Percentiles rank a stretch among this genome's conserved stretches.
Evolutionary conservation across 2,113 vertebrate species (phyloP).

Genomic region (Pterocles gutturalis): DNA sequence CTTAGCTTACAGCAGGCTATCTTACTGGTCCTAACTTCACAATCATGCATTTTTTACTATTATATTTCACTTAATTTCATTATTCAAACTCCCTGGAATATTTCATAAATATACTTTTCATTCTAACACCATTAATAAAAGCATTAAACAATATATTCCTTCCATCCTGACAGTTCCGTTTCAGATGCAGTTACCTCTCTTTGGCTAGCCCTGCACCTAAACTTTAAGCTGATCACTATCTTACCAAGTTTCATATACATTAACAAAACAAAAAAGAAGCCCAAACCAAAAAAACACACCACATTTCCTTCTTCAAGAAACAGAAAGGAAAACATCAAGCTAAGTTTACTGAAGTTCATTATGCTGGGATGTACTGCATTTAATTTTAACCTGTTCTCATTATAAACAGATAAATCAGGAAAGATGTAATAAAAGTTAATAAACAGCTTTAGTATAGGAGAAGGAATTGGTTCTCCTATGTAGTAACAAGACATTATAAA

Average conservation of each 20-base stretch:
- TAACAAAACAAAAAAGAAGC: accelerated
- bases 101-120: neutral
- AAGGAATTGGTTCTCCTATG: neutral
- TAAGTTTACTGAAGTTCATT: neutral
- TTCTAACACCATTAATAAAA: neutral
- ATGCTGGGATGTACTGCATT: neutral
- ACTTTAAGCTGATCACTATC: neutral
- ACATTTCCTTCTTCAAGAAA: neutral
- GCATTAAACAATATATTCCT: neutral
- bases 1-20: neutral
- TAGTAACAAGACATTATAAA: neutral
- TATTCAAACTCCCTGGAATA: neutral
- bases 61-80: neutral
- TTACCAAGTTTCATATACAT: neutral
- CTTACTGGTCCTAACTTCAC: neutral
- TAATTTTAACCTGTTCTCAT: neutral
- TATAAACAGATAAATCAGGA: neutral
- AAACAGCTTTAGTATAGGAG: neutral
- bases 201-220: neutral
- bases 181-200: neutral
- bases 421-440: neutral
- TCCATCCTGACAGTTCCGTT: neutral
- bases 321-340: neutral
- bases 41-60: neutral
- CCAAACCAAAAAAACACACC: neutral